Base-by-base conservation (phyloP, 1,140 invertebrate genomes). In the Drosophila ananassae region DNA sequence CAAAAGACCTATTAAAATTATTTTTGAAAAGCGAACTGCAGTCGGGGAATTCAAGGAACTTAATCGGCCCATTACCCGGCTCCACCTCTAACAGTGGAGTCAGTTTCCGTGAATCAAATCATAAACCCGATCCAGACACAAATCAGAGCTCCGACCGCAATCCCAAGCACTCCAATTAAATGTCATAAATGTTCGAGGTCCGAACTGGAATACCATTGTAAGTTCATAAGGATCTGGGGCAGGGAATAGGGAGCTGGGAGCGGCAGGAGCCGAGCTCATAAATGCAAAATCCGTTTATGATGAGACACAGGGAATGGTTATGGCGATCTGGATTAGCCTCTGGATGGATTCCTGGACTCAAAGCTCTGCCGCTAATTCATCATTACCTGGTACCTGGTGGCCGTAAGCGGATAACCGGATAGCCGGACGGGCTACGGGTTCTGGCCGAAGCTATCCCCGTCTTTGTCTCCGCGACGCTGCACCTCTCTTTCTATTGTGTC, bases 71-170 rank as follows among this genome's bases (percentile, higher is more conserved):
- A 67, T 67, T 67, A 67, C 25, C 54, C 25, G 41, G 25, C 55
- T 53, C 72, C 51, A 53, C 52, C 47, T 52, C 47, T 68, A 63
- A 77, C 55, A 1, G 25, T 5, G 25, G 25, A 28, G 25, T 28
- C 25, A 53, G 67, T 77, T 89, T 89, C 83, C 79, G 66, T 81
- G 83, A 89, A 89, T 89, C 83, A 89, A 89, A 89, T 89, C 84
- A 79, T 89, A 89, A 89, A 89, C 48, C 55, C 37, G 71, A 68
- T 55, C 62, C 51, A 46, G 34, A 71, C 53, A 69, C 50, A 76
- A 82, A 79, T 66, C 71, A 68, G 71, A 66, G 60, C 51, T 74
- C 53, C 57, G 48, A 62, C 78, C 47, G 66, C 69, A 78, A 80
- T 87, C 82, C 57, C 66, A 51, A 52, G 53, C 73, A 69, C 56